Evolutionary conservation across 1,140 invertebrate species (phyloP).

Genomic region (Heliconius melpomene): DNA sequence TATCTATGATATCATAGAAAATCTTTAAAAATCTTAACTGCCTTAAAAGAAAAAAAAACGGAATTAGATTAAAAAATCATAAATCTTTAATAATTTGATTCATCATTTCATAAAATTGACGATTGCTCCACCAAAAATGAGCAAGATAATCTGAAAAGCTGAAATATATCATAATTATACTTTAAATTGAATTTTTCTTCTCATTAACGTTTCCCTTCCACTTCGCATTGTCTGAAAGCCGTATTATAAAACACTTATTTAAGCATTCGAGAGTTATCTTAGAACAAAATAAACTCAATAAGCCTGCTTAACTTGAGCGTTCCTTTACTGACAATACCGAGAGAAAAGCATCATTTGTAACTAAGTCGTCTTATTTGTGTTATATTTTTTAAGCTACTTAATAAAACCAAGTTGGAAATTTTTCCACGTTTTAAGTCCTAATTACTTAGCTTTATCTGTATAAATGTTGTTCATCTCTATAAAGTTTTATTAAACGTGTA

Average conservation of each 20-base stretch:
- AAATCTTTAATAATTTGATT: too few species aligned
- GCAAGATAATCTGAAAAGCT: background rate
- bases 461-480: background rate
- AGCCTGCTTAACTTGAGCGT: slow-evolving; percentile 20
- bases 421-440: slow-evolving; percentile 21
- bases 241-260: slow-evolving; percentile 10
- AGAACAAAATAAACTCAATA: slow-evolving; percentile 30
- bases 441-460: slow-evolving; percentile 29
- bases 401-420: slow-evolving; percentile 29
- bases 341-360: slow-evolving; percentile 30
- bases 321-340: background rate
- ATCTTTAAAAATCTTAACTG: too few species aligned
- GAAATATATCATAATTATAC: background rate
- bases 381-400: slow-evolving; percentile 25
- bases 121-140: background rate
- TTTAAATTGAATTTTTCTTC: background rate
- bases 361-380: slow-evolving; percentile 21
- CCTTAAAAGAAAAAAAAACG: too few species aligned
- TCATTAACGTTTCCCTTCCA: slow-evolving; percentile 1
- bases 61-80: too few species aligned
- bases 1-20: too few species aligned
- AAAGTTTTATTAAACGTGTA: background rate
- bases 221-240: background rate
- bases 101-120: background rate
- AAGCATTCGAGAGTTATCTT: background rate